Evolutionary conservation across 2,888 invertebrate genomes (phyloP), one percentile per base, ranked within the genome.

Genomic region (Hartigia nigra): DNA sequence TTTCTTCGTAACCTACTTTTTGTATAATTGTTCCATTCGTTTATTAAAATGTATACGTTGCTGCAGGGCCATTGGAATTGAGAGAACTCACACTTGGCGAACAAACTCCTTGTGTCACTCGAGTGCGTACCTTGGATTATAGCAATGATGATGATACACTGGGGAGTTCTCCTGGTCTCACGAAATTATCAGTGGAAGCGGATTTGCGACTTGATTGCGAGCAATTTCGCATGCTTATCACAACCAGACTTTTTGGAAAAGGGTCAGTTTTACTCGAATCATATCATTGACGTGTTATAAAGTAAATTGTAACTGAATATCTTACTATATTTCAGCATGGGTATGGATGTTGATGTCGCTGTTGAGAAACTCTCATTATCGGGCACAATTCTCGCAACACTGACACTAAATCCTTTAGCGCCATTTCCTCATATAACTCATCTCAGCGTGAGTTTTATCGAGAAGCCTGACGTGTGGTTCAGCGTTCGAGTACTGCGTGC

Each of bases 381-480:
- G 69, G 93, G 93, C 9, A 92, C 91, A 69, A 87, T 93, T 69
- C 91, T 93, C 77, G 88, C 92, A 36, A 91, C 92, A 14, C 83
- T 93, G 32, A 92, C 92, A 35, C 87, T 93, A 81, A 92, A 93
- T 83, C 91, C 92, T 87, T 91, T 92, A 80, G 92, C 92, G 2
- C 92, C 93, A 35, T 93, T 93, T 87, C 93, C 93, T 12, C 93
- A 93, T 86, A 88, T 93, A 81, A 91, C 92, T 76, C 92, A 92
- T 70, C 90, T 92, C 69, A 91, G 92, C 77, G 82, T 93, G 77
- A 92, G 92, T 70, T 93, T 93, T 86, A 84, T 92, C 76, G 93
- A 93, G 85, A 92, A 92, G 90, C 93, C 93, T 55, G 92, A 93
- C 80, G 92, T 93, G 35, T 93, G 92, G 92, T 93, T 93, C 88